Conservation (phyloP, 2,113 vertebrate species). For the Embiotoca jacksoni region DNA sequence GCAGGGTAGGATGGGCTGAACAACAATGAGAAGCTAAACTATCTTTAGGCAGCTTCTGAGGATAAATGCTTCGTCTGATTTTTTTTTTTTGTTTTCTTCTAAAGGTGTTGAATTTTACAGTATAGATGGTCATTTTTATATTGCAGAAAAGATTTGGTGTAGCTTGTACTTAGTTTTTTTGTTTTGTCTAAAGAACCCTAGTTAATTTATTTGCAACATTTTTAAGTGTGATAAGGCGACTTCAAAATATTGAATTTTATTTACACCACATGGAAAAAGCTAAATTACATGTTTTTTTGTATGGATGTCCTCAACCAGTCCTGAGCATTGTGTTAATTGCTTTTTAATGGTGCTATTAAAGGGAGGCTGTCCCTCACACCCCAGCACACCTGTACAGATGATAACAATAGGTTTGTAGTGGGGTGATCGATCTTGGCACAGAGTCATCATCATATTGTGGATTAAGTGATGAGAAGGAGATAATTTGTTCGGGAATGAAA, state of each 20-base stretch:
- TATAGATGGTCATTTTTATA: not conserved
- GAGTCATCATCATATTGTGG: conserved; percentile 69
- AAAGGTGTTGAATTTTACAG: not conserved
- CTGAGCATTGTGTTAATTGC: conserved; percentile 77
- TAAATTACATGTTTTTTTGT: conserved; percentile 33
- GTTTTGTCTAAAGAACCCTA: not conserved
- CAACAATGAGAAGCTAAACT: conserved; percentile 29
- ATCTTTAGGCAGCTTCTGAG: conserved; percentile 34
- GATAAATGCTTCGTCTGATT: conserved; percentile 7
- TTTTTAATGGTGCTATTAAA: conserved; percentile 86
- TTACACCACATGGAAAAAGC: conserved; percentile 25
- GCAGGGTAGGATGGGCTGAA: conserved; percentile 7
- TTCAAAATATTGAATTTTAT: conserved; percentile 33
- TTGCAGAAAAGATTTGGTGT: not conserved
- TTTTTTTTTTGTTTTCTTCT: not conserved
- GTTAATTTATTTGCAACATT: conserved; percentile 5
- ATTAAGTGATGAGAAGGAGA: conserved; percentile 56
- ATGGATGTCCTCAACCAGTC: conserved; percentile 67
- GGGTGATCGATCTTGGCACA: conserved; percentile 49
- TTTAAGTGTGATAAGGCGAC: not conserved
- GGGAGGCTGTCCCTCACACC: conserved; percentile 72
- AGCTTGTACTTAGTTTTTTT: not conserved
- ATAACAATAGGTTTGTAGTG: conserved; percentile 55
- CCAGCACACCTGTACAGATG: conserved; percentile 71
- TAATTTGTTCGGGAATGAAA: conserved; percentile 46